Evolutionary conservation across 2,113 vertebrate genomes (phyloP).

Genomic region (Falco punctatus): DNA sequence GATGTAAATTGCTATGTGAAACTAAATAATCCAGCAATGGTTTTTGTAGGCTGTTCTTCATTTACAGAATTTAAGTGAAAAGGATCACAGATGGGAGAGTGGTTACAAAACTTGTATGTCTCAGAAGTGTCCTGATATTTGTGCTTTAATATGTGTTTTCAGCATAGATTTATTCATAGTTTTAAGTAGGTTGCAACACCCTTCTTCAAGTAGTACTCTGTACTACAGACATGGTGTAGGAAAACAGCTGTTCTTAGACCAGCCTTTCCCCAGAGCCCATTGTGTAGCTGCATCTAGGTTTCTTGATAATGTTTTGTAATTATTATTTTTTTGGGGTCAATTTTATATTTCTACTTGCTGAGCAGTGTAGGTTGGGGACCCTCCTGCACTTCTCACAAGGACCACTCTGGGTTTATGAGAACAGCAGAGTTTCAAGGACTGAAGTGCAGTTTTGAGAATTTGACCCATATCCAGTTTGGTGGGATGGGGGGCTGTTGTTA

Average conservation of each 20-base stretch:
- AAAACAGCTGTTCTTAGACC: not conserved
- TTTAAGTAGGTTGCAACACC: conserved; percentile 15
- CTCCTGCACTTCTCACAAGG: not conserved
- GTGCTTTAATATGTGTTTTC: not conserved
- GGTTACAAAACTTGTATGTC: not conserved
- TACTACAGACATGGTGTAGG: not conserved
- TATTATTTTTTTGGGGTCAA: not conserved
- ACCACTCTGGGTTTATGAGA: not conserved
- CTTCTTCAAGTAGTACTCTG: conserved; percentile 14
- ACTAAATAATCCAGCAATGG: not conserved
- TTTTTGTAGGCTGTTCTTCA: not conserved
- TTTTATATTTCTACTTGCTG: not conserved
- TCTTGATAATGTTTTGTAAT: not conserved
- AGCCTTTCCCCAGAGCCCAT: not conserved
- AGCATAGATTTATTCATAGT: conserved; percentile 29
- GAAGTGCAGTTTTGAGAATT: not conserved
- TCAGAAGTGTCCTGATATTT: conserved; percentile 37
- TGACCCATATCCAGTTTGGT: not conserved
- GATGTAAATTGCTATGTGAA: not conserved
- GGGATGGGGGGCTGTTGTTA: not conserved
- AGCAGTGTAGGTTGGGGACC: not conserved
- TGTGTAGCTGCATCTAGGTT: not conserved
- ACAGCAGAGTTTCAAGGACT: not conserved
- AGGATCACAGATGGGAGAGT: conserved; percentile 8
- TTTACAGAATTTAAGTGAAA: conserved; percentile 9